phyloP scores from a whole-genome alignment of 1,140 invertebrate species.

The Orussus abietinus region DNA sequence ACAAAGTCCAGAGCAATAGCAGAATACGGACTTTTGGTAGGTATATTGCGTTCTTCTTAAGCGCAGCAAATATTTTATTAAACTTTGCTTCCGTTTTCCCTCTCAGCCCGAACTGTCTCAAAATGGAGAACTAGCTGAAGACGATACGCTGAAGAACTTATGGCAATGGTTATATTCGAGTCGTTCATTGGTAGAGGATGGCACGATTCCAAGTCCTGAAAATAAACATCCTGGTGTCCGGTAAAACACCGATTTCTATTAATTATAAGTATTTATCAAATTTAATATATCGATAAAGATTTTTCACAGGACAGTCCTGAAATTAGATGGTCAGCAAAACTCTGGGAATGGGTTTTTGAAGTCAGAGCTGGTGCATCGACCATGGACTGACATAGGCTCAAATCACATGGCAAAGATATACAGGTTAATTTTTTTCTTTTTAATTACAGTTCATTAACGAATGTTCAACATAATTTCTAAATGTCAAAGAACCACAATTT shows the following conservation, averaged over 20 bases:
- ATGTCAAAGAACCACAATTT: constrained; percentile 5
- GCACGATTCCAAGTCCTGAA: constrained; percentile 55
- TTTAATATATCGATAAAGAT: constrained; percentile 17
- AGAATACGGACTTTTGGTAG: constrained; percentile 76
- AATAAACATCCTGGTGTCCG: constrained; percentile 70
- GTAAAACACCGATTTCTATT: constrained; percentile 16
- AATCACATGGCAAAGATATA: constrained; percentile 49
- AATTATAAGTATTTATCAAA: constrained; percentile 7
- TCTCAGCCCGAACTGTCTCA: constrained; percentile 43
- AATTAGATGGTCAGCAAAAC: constrained; percentile 42
- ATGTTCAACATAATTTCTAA: constrained; percentile 2
- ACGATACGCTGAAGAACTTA: constrained; percentile 62
- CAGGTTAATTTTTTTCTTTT: constrained; percentile 27
- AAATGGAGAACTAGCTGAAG: constrained; percentile 66
- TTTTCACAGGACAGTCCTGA: constrained; percentile 48
- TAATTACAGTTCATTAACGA: constrained; percentile 1
- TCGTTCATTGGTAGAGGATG: constrained; percentile 65
- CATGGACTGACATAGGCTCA: constrained; percentile 49
- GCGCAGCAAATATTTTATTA: too few species aligned
- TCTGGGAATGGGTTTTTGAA: constrained; percentile 37
- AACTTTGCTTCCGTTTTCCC: too few species aligned
- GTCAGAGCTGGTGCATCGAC: constrained; percentile 41
- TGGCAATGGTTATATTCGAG: constrained; percentile 76
- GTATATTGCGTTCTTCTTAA: too few species aligned
- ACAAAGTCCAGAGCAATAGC: constrained; percentile 68